phyloP scores from a whole-genome alignment of 2,888 invertebrate species.

The Linnaemya vulpina region DNA sequence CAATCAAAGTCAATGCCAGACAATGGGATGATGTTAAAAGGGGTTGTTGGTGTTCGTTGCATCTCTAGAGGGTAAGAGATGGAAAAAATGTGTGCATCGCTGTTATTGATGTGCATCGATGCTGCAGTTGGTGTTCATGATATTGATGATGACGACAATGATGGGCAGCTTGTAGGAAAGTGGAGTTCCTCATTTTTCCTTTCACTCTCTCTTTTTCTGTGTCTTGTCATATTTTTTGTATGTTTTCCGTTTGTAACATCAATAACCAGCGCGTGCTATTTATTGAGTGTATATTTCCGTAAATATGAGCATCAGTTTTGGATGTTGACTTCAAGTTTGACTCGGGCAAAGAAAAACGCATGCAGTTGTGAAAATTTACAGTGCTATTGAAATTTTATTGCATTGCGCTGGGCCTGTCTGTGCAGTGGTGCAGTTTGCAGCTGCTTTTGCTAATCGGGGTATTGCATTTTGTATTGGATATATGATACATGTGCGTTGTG shows the following conservation, averaged over 20 bases:
- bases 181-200: neutral
- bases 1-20: slow-evolving; percentile 58
- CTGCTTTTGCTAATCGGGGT: slow-evolving; percentile 41
- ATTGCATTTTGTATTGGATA: slow-evolving; percentile 17
- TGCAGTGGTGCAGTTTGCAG: slow-evolving; percentile 52
- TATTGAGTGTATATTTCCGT: slow-evolving; percentile 69
- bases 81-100: slow-evolving; percentile 48
- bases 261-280: slow-evolving; percentile 65
- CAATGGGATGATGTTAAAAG: slow-evolving; percentile 40
- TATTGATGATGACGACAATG: slow-evolving; percentile 25
- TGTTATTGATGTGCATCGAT: slow-evolving; percentile 48
- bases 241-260: slow-evolving; percentile 54
- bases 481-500: slow-evolving; percentile 28
- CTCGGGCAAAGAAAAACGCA: slow-evolving; percentile 36
- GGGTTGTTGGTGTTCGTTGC: slow-evolving; percentile 63
- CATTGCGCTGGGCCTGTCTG: neutral
- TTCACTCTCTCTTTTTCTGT: no score
- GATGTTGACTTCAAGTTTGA: slow-evolving; percentile 37
- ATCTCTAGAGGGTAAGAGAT: slow-evolving; percentile 38
- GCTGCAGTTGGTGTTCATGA: slow-evolving; percentile 11
- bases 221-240: neutral
- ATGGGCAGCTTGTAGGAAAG: slow-evolving; percentile 31
- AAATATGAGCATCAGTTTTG: slow-evolving; percentile 41
- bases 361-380: slow-evolving; percentile 63
- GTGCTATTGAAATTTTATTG: slow-evolving; percentile 49